Base-by-base conservation (phyloP, 2,797 vertebrate genomes). In the Australoheros facetus region DNA sequence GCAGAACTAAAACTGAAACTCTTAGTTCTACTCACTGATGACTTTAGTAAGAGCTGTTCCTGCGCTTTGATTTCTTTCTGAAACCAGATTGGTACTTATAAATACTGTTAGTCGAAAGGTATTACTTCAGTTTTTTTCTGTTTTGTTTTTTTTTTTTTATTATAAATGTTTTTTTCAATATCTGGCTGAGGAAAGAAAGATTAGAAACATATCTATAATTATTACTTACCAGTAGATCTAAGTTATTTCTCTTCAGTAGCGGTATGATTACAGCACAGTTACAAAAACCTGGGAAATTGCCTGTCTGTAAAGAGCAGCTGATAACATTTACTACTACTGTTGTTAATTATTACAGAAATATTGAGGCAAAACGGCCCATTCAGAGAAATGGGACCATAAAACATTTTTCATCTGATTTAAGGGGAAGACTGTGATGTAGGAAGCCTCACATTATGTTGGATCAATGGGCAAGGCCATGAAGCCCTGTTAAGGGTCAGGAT, bases 201-300 rank as follows among this genome's bases (percentile, higher is more conserved):
- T 64, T 64, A 64, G 37, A 64, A 64, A 64, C 26, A 45, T 45
- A 45, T 64, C 37, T 64, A 39, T 45, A 64, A 64, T 64, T 64
- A 64, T 64, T 26, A 26, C 42, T 64, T 64, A 45, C 8, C 60
- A 23, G 1, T 64, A 37, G 14, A 45, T 45, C 60, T 17, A 26
- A 26, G 37, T 45, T 37, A 37, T 37, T 10, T 39, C 12, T 39
- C 37, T 12, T 39, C 10, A 39, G 3, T 12, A 39, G 11, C 0
- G 1, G 21, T 45, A 45, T 45, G 39, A 64, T 64, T 45, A 17
- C 21, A 64, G 39, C 60, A 45, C 39, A 64, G 5, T 66, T 66
- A 66, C 23, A 66, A 66, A 14, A 66, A 28, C 21, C 39, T 45
- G 60, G 23, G 26, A 66, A 45, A 66, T 11, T 1, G 9, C 39